Percentiles rank a stretch among this genome's conserved stretches.
These are phyloP conservation scores for Leptinotarsa rubiginosa DNA, from an alignment of 2,888 invertebrate species.

Conservation along the genomic window DNA sequence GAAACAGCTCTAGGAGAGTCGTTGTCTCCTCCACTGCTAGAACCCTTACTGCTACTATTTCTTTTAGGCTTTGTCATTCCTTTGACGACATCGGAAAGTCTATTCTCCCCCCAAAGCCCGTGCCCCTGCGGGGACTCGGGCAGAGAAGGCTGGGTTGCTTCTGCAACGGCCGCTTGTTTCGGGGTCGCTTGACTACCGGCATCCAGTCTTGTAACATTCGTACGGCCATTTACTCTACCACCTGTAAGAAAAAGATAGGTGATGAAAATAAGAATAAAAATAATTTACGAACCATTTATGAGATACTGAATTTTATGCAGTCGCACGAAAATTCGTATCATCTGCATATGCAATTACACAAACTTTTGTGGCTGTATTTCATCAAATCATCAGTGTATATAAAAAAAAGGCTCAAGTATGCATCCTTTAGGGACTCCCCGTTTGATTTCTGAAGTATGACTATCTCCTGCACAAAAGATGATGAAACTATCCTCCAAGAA, in stretches of 20 bases:
- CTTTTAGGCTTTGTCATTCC: conserved; percentile 72
- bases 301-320: too few relatives aligned
- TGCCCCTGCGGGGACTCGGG: conserved; percentile 44
- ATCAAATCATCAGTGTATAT: too few relatives aligned
- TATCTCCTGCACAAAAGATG: neutral
- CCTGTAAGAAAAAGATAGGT: neutral
- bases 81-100: conserved; percentile 84
- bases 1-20: conserved; percentile 61
- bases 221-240: neutral
- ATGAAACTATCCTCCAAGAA: too few relatives aligned
- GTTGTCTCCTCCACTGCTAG: conserved; percentile 58
- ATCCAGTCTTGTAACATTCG: conserved; percentile 50
- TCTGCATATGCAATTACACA: too few relatives aligned
- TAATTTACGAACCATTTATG: too few relatives aligned
- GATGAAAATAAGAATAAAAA: neutral
- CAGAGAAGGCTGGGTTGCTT: conserved; percentile 54
- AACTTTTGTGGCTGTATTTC: too few relatives aligned
- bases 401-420: too few relatives aligned
- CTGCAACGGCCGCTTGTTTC: conserved; percentile 50
- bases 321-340: too few relatives aligned
- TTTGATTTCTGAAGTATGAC: neutral
- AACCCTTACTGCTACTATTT: conserved; percentile 53
- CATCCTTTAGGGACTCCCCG: too few relatives aligned
- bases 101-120: conserved; percentile 71
- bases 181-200: conserved; percentile 45